phyloP scores from a whole-genome alignment of 1,140 invertebrate genomes.

The Harpegnathos saltator region DNA sequence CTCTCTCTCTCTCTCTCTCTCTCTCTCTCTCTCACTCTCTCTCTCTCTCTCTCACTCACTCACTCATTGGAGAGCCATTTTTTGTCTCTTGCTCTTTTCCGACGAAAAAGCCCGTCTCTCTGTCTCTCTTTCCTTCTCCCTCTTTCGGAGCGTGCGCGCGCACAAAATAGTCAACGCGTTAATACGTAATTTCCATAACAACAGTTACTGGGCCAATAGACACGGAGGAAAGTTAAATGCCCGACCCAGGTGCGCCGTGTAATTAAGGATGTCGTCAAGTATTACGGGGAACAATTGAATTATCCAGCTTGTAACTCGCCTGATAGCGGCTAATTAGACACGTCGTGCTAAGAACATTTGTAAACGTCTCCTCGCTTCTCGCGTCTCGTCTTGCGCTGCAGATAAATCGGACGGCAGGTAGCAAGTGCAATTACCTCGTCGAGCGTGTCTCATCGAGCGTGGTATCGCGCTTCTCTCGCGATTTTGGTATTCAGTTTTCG shows the following conservation, averaged over 20 bases:
- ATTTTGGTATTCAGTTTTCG: constrained; percentile 44
- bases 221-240: constrained; percentile 28
- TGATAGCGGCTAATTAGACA: constrained; percentile 57
- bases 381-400: neutral
- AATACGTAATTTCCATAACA: constrained; percentile 65
- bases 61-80: constrained; percentile 43
- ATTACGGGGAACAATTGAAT: constrained; percentile 28
- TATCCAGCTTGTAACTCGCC: constrained; percentile 36
- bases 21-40: too few species aligned
- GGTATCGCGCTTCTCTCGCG: constrained; percentile 35
- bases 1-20: too few species aligned
- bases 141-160: neutral
- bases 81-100: constrained; percentile 31
- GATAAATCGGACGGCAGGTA: constrained; percentile 52
- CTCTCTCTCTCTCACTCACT: too few species aligned
- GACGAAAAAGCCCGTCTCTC: constrained; percentile 1
- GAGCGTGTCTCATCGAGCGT: constrained; percentile 5
- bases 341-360: constrained; percentile 39
- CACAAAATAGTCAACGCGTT: constrained; percentile 42
- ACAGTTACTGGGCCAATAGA: constrained; percentile 39
- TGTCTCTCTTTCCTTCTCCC: constrained; percentile 11
- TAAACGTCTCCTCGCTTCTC: constrained; percentile 43
- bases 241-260: constrained; percentile 19
- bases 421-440: constrained; percentile 44
- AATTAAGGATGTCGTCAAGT: constrained; percentile 49